Base-by-base conservation (phyloP, 2,113 vertebrate species). In the Megaceryle torquata region DNA sequence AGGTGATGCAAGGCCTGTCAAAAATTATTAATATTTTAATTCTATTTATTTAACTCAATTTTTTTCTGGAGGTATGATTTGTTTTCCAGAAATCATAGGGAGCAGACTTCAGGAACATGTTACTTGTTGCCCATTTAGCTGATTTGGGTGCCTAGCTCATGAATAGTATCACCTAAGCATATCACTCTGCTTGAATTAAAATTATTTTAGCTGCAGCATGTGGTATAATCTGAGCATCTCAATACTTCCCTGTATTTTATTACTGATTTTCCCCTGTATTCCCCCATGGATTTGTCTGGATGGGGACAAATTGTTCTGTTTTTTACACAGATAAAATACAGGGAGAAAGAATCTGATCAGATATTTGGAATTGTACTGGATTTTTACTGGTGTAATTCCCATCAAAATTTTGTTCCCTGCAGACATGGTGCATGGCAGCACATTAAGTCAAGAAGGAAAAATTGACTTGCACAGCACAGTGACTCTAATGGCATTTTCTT, bases 81-180 rank as follows among this genome's bases (percentile, higher is more conserved):
- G n/a, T 93, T 96, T 96, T 93, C 89, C 65, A 69, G 65, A 90
- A 82, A 94, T 97, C 95, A 76, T 86, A 87, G 35, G n/a, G 29
- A 92, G 29, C n/a, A 85, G 78, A 83, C 87, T 95, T 97, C 56
- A 79, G 64, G 82, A 74, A 80, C 18, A 64, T 56, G 91, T 95
- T 94, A 18, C 35, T 86, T 35, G n/a, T 77, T 90, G 44, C 16
- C 89, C 17, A 41, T 84, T 60, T 84, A 71, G 20, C 50, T 85
- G 41, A 60, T 92, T 76, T 68, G 20, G 14, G 24, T 78, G 10
- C 22, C 59, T 46, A 65, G 18, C 56, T 67, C 31, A 22, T 67
- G 46, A 86, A 65, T 12, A 68, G 22, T 60, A 35, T 57, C 20
- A 89, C 57, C 24, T 75, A 60, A 68, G 31, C 41, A 41, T 76